Evolutionary conservation across 2,797 vertebrate genomes (phyloP).

Genomic region (Megaceryle alcyon): DNA sequence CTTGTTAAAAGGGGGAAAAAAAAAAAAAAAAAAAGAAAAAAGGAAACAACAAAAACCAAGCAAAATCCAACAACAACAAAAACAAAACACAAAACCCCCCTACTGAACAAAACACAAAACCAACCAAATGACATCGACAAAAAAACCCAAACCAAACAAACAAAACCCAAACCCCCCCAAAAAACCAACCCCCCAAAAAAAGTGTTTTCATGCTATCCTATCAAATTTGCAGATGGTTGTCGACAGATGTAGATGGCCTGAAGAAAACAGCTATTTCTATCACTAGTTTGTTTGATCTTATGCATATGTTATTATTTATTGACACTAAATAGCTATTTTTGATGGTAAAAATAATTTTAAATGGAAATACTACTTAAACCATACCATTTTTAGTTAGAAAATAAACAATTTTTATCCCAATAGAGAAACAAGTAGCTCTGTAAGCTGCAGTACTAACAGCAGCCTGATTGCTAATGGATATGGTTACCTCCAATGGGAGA

Average conservation of each 20-base stretch:
- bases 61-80: too few species aligned
- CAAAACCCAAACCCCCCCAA: too few species aligned
- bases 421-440: not conserved
- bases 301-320: not conserved
- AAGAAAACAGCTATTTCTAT: not conserved
- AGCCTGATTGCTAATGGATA: not conserved
- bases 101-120: too few species aligned
- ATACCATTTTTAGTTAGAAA: not conserved
- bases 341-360: not conserved
- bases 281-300: not conserved
- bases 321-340: not conserved
- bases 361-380: not conserved
- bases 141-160: not conserved
- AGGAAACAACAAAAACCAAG: too few species aligned
- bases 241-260: not conserved
- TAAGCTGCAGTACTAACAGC: not conserved
- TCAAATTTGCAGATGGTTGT: not conserved
- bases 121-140: not conserved
- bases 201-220: not conserved
- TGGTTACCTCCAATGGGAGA: not conserved
- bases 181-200: not conserved
- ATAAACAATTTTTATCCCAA: not conserved
- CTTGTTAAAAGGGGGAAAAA: not conserved
- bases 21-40: too few species aligned
- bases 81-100: too few species aligned